Evolutionary conservation across 2,113 vertebrate species (phyloP).

Genomic region (Phycodurus eques): DNA sequence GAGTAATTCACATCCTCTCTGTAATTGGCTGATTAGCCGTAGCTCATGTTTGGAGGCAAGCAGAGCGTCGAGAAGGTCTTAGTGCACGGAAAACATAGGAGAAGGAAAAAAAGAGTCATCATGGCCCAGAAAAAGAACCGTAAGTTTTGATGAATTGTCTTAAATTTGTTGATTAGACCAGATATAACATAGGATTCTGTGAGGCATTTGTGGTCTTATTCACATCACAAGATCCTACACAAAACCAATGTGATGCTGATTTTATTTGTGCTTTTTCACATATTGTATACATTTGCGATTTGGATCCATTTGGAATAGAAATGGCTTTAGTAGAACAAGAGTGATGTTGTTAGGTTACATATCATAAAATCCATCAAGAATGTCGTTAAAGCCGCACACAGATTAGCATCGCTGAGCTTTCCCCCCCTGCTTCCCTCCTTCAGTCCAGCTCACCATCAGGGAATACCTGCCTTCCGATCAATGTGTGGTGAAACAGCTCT

Average conservation of each 20-base stretch:
- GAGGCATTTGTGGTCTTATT: constrained; percentile 30
- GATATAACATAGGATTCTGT: background rate
- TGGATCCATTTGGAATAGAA: constrained; percentile 8
- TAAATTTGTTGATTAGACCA: constrained; percentile 8
- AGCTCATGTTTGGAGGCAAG: constrained; percentile 42
- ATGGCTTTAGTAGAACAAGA: background rate
- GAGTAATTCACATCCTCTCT: constrained; percentile 47
- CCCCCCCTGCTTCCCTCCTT: constrained; percentile 4
- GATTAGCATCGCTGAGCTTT: constrained; percentile 40
- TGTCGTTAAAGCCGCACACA: constrained; percentile 15
- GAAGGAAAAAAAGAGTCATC: constrained; percentile 28
- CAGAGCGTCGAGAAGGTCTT: constrained; percentile 30
- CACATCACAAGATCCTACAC: constrained; percentile 1
- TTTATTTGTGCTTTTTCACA: constrained; percentile 29
- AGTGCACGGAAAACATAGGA: constrained; percentile 13
- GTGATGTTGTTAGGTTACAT: background rate
- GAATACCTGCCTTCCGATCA: constrained; percentile 58
- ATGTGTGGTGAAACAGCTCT: constrained; percentile 47
- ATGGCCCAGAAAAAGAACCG: constrained; percentile 63
- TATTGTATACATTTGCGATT: constrained; percentile 3
- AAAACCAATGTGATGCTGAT: constrained; percentile 18
- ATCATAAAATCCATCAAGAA: constrained; percentile 57
- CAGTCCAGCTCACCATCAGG: constrained; percentile 63
- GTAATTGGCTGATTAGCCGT: constrained; percentile 61
- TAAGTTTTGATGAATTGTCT: constrained; percentile 53